These are phyloP conservation scores for Danio albolineatus DNA, from an alignment of 2,797 vertebrate genomes.

Conservation along the genomic window DNA sequence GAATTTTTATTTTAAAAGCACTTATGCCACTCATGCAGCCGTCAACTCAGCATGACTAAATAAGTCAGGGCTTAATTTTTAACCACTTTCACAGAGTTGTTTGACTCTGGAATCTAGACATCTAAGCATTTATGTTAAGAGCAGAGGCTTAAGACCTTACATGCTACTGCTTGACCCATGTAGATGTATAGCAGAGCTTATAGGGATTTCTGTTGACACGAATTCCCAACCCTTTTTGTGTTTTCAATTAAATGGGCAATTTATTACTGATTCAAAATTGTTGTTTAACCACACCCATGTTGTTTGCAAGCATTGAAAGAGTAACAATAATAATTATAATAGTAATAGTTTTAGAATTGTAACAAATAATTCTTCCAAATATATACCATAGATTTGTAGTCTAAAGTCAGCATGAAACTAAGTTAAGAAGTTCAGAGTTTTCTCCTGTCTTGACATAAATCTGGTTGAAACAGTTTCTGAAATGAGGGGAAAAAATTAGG, in stretches of 20 bases:
- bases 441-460: too few species aligned
- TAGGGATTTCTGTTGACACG: conserved; percentile 16
- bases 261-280: not conserved
- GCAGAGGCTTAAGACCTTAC: conserved; percentile 14
- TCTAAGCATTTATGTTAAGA: conserved; percentile 28
- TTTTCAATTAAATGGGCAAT: not conserved
- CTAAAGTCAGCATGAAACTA: too few species aligned
- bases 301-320: not conserved
- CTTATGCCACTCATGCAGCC: conserved; percentile 43
- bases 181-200: conserved; percentile 7
- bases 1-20: conserved; percentile 57
- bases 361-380: not conserved
- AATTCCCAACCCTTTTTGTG: not conserved
- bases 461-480: too few species aligned
- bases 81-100: conserved; percentile 34
- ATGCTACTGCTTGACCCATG: conserved; percentile 29
- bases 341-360: not conserved
- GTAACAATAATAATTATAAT: too few species aligned
- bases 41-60: conserved; percentile 54
- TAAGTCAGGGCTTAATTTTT: conserved; percentile 47
- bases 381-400: too few species aligned
- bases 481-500: too few species aligned
- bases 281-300: not conserved
- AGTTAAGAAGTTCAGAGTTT: too few species aligned
- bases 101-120: conserved; percentile 15